Base-by-base conservation (phyloP, 2,797 vertebrate species). In the Acipenser transmontanus region DNA sequence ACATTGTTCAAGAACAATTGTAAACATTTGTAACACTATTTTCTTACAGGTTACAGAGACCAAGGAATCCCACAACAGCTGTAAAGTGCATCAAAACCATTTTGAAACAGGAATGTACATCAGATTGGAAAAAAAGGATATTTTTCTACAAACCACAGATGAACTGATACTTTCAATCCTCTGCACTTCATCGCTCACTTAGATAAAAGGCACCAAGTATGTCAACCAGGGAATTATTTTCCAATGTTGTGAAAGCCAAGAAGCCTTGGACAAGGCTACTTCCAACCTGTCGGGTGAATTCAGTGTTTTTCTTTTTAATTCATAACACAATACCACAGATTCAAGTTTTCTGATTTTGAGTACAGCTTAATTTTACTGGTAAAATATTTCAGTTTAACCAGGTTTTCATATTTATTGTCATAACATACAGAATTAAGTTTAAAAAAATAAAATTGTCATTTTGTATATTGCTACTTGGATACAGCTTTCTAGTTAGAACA, bases 61-160 rank as follows among this genome's bases (percentile, higher is more conserved):
- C 94, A 96, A 76, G 91, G 89, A 49, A 73, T 91, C 67, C 91
- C 92, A 52, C 92, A 95, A 75, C 93, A 96, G 72, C 91, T 97
- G 81, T 97, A 91, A 95, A 48, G 63, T 65, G 64, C 20, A n/a
- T 6, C 48, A 11, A 50, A 0, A n/a, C 50, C 20, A 11, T 2
- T 61, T 5, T 63, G 70, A 48, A 56, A 65, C 64, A 71, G 20
- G 12, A 66, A 54, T 1, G 69, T 71, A 73, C 50, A 12, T 48
- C 60, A 48, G 34, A 11, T 17, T 50, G 34, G 20, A 49, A 20
- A 52, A 12, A 54, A 13, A 2, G 51, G 60, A 47, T 49, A 49
- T 51, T n/a, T 49, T 59, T 66, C n/a, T 17, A 51, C 51, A 63
- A 48, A 17, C 17, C 57, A 13, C 57, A 59, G 57, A 20, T 20